Evolutionary conservation across 1,140 invertebrate species (phyloP), one percentile per base, ranked within the genome.

Genomic region (Tribolium madens): DNA sequence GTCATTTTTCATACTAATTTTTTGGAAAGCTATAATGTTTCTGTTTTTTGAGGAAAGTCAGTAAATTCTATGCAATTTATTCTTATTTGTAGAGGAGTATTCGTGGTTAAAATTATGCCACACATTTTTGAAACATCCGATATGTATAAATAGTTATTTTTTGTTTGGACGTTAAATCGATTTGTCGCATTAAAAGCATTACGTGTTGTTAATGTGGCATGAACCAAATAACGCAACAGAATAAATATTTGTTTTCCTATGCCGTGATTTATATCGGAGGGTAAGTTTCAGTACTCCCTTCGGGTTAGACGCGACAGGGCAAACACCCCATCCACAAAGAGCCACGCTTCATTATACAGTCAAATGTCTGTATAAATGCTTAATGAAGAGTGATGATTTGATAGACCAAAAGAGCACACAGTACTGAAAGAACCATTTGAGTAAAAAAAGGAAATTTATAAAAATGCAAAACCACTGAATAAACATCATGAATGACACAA

Each of bases 321-420:
- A 76, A 74, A 73, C 73, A 76, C 76, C 73, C 76, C 71, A 69
- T 72, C 68, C 76, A 80, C 78, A 83, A 81, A 82, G 79, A 77
- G 76, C 36, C 81, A 80, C 78, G 84, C 79, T 85, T 83, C 81
- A 84, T 84, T 84, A 83, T 83, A 82, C 81, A 84, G 83, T 83
- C 83, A 84, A 83, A 83, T 84, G 83, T 82, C 81, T 83, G 82
- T 84, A 80, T 84, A 84, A 84, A 84, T 83, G 79, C 79, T 84
- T 85, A 84, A 85, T 84, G 82, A 84, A 84, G 84, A 85, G 81
- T 84, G 84, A 85, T 85, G 84, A 85, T 83, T 84, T 83, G 82
- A 83, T 83, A 33, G n/a, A 64, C 21, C 26, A 64, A 64, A 64
- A 64, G 57, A 7, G 26, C 48, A 50, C 6, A 17, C 48, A 15